Evolutionary conservation across 2,888 invertebrate genomes (phyloP), one percentile per base, ranked within the genome.

Genomic region (Meganola albula): DNA sequence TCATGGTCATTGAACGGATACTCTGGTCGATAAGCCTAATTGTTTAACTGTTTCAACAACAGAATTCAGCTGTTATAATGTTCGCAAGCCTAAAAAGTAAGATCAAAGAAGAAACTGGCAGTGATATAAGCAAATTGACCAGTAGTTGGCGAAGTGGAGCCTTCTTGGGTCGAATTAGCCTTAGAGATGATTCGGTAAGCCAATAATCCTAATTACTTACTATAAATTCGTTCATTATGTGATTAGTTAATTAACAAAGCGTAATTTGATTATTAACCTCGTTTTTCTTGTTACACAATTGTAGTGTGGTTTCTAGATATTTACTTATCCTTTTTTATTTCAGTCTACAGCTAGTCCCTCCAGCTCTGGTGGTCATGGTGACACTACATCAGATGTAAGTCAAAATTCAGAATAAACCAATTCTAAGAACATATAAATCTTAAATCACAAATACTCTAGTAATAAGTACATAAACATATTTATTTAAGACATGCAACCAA

Each of bases 81-180:
- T 96, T 96, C 74, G 92, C 94, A 30, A 93, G 93, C 62, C 80
- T 96, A 48, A 95, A 95, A 77, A 95, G 94, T 77, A 95, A 95
- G 87, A 95, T 95, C 56, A 92, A 93, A 56, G 94, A 95, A 72
- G 95, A 95, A 86, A 94, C 94, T 45, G 95, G 95, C 28, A 93
- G 90, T 68, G 94, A 95, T 73, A 87, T 94, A 26, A 87, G 89
- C 49, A 85, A 76, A 61, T 45, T 85, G 43, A 84, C 85, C 0
- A 85, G 72, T 50, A 84, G 73, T 52, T 85, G 85, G 85, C 72
- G 85, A 16, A 84, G 60, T 50, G 87, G 87, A 37, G 79, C 83
- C 5, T 89, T 69, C 72, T 75, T 69, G 60, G 88, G 65, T 58
- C 82, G 65, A 82, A 88, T 80, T 66, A 78, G 76, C 50, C 83